Evolutionary conservation across 1,140 invertebrate genomes (phyloP).

Genomic region (Pseudomyrmex concolor): DNA sequence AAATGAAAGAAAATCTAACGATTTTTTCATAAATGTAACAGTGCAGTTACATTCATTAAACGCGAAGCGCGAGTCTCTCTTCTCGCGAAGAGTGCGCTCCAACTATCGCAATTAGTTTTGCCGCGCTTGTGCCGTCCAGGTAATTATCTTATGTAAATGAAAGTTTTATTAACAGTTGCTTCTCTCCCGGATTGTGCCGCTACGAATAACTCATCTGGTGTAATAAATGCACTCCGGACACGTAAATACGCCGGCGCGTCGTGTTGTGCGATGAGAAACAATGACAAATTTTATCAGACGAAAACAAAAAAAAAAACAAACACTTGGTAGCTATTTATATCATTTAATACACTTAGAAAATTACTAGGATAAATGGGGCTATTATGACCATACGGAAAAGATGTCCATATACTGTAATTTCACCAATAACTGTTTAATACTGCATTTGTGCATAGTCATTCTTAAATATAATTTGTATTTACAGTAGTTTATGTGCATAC

Average conservation of each 20-base stretch:
- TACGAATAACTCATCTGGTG: conserved; percentile 54
- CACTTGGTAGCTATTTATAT: too few species aligned
- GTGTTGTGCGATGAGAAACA: conserved; percentile 2
- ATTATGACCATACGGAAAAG: too few species aligned
- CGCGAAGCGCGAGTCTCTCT: conserved; percentile 10
- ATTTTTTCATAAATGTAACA: conserved; percentile 39
- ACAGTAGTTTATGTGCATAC: too few species aligned
- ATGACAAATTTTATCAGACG: not conserved
- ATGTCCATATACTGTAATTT: too few species aligned
- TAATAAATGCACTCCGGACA: conserved; percentile 52
- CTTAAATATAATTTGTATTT: too few species aligned
- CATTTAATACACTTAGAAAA: too few species aligned
- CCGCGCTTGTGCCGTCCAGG: conserved; percentile 50
- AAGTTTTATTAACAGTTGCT: conserved; percentile 58
- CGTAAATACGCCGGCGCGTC: conserved; percentile 17
- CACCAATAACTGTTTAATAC: too few species aligned
- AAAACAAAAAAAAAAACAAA: too few species aligned
- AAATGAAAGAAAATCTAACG: conserved; percentile 30
- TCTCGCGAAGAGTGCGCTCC: conserved; percentile 43
- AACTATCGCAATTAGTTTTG: conserved; percentile 62
- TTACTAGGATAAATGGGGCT: too few species aligned
- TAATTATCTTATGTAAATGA: conserved; percentile 60
- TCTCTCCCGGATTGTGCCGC: conserved; percentile 20
- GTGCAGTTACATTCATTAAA: conserved; percentile 59
- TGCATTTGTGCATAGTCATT: too few species aligned